These are phyloP conservation scores for Nephrotoma guestfalica DNA, from an alignment of 2,888 invertebrate species.

Conservation along the genomic window DNA sequence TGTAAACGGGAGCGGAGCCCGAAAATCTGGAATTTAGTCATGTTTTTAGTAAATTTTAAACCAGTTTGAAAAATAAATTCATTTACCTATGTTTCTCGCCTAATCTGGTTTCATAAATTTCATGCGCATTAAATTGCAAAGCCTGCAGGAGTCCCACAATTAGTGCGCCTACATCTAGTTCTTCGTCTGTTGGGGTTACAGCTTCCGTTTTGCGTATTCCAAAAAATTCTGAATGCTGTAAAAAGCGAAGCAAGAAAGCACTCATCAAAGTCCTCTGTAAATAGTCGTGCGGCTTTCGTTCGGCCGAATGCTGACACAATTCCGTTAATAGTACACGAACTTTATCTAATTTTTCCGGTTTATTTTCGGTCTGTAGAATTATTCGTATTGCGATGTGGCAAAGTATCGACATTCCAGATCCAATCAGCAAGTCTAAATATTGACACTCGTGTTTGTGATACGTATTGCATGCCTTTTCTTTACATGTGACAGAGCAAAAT, in stretches of 20 bases:
- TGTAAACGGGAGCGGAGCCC: constrained; percentile 39
- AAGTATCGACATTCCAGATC: constrained; percentile 68
- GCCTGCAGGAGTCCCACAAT: constrained; percentile 57
- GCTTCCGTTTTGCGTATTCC: constrained; percentile 31
- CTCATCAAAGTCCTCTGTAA: constrained; percentile 65
- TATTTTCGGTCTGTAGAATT: constrained; percentile 50
- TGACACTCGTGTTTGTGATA: constrained; percentile 68
- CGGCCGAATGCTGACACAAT: constrained; percentile 48
- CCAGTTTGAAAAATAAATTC: background rate
- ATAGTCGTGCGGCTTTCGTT: constrained; percentile 50
- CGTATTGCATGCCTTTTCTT: constrained; percentile 43
- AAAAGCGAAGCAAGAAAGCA: constrained; percentile 53
- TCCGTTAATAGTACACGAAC: constrained; percentile 41
- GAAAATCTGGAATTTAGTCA: constrained; percentile 19
- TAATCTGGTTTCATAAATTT: constrained; percentile 54
- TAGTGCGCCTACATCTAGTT: constrained; percentile 45
- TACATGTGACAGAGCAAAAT: constrained; percentile 54
- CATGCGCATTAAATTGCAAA: constrained; percentile 75
- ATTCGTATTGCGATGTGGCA: constrained; percentile 60
- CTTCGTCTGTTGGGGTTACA: constrained; percentile 36
- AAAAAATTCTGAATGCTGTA: constrained; percentile 55
- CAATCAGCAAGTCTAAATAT: constrained; percentile 55
- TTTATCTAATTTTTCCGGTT: constrained; percentile 25
- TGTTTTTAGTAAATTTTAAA: background rate
- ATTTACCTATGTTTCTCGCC: constrained; percentile 34